These are phyloP conservation scores for Micromys minutus DNA, from an alignment of 2,113 vertebrate species.

Conservation along the genomic window DNA sequence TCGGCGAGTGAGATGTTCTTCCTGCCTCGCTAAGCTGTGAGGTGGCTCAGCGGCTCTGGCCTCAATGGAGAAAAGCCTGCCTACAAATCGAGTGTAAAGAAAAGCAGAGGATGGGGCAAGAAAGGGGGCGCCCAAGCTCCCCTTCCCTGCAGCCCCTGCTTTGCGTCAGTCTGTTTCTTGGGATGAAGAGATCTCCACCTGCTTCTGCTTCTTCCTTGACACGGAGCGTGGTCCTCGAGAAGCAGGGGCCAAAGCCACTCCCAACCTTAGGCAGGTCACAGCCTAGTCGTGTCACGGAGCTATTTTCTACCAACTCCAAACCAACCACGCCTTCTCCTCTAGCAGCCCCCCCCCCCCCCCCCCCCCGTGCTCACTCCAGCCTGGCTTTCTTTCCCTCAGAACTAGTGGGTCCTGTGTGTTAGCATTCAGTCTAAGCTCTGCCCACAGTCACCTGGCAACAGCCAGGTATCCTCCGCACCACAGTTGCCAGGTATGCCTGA, in stretches of 20 bases:
- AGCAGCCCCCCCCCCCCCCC: neutral
- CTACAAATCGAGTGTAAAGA: neutral
- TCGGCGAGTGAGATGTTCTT: too few relatives aligned
- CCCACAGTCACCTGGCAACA: too few relatives aligned
- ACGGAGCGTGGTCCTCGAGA: neutral
- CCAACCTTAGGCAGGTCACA: neutral
- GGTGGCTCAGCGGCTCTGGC: neutral
- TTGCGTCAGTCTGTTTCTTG: neutral
- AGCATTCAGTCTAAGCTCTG: too few relatives aligned
- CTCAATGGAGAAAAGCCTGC: neutral
- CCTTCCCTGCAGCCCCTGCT: too few relatives aligned
- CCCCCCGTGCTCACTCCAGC: accelerated
- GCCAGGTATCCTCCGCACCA: too few relatives aligned
- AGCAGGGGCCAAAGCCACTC: too few relatives aligned
- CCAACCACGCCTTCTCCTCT: neutral
- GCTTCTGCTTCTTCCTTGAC: neutral
- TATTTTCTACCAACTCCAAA: neutral
- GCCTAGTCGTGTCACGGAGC: neutral
- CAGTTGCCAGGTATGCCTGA: too few relatives aligned
- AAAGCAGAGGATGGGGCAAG: neutral
- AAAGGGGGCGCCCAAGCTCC: neutral
- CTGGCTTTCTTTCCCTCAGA: neutral
- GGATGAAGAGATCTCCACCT: neutral
- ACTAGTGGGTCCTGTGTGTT: too few relatives aligned
- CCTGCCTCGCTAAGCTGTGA: neutral